Evolutionary conservation across 2,888 invertebrate species (phyloP).

Genomic region (Coelogynopora nodosa): DNA sequence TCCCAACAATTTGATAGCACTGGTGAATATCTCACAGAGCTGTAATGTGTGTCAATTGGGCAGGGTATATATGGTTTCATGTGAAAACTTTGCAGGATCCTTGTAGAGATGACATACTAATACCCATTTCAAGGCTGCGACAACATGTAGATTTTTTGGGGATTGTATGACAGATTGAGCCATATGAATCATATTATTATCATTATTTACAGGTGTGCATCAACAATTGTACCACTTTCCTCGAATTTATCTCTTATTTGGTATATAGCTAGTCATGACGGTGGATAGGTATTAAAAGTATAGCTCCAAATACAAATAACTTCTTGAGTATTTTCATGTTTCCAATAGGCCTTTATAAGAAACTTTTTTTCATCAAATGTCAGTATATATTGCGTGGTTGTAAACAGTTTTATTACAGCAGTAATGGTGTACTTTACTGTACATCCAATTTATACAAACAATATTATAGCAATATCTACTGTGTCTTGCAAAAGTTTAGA

Average conservation of each 20-base stretch:
- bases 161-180: slow-evolving; percentile 29
- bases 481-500: too few species aligned
- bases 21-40: slow-evolving; percentile 33
- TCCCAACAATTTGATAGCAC: slow-evolving; percentile 24
- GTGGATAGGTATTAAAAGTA: slow-evolving; percentile 32
- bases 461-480: too few species aligned
- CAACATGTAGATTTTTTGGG: slow-evolving; percentile 31
- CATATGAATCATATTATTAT: not conserved
- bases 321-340: slow-evolving; percentile 24
- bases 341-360: not conserved
- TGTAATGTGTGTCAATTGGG: not conserved
- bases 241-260: slow-evolving; percentile 34
- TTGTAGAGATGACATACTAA: too few species aligned
- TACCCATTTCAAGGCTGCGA: slow-evolving; percentile 22
- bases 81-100: slow-evolving; percentile 9
- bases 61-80: slow-evolving; percentile 29
- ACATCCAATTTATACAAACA: too few species aligned
- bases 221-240: slow-evolving; percentile 34
- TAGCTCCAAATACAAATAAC: slow-evolving; percentile 32
- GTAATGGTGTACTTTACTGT: too few species aligned
- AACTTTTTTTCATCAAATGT: too few species aligned
- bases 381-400: too few species aligned
- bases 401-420: too few species aligned
- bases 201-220: slow-evolving; percentile 25
- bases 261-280: slow-evolving; percentile 26